Base-by-base conservation (phyloP, 2,888 invertebrate genomes). In the Pterostichus madidus region DNA sequence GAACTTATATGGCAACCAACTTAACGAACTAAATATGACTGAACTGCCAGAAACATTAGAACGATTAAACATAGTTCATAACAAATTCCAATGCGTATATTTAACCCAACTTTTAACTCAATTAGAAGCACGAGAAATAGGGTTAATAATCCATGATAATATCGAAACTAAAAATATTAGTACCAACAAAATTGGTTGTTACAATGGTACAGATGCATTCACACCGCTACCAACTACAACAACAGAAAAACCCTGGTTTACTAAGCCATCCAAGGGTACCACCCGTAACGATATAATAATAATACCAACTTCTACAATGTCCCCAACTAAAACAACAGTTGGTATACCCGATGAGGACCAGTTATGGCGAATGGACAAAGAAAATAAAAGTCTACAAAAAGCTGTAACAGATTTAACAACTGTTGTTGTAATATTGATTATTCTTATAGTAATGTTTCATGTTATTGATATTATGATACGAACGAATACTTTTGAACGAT, bases 11-110 rank as follows among this genome's bases (percentile, higher is more conserved):
- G 46, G 32, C 0, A 81, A 81, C 49, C 76, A 24, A 24, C 8
- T 59, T 59, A 31, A 8, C 0, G 8, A 7, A 11, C 10, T 59
- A 5, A 82, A 85, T 80, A 64, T 88, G 0, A 84, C 84, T 56
- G 11, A 32, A 24, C 11, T 81, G 13, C 81, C 79, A 4, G 15
- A 44, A 68, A 49, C 46, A 17, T 46, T 46, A 53, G 35, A 46
- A 5, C 31, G 61, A 35, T 53, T 80, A n/a, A 32, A 71, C 31
- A 49, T 81, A 13, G 17, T 15, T 31, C 17, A 61, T 5, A 81
- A 81, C 31, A 8, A 75, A 31, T 81, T 53, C 13, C 75, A 81
- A 32, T 81, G 81, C 15, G 4, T 7, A 7, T 15, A 75, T 31
- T 49, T 81, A 13, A 15, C 52, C 32, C 32, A 6, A 15, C n/a